Conservation (phyloP, 2,888 invertebrate genomes). For the Marasmarcha lunaedactyla region DNA sequence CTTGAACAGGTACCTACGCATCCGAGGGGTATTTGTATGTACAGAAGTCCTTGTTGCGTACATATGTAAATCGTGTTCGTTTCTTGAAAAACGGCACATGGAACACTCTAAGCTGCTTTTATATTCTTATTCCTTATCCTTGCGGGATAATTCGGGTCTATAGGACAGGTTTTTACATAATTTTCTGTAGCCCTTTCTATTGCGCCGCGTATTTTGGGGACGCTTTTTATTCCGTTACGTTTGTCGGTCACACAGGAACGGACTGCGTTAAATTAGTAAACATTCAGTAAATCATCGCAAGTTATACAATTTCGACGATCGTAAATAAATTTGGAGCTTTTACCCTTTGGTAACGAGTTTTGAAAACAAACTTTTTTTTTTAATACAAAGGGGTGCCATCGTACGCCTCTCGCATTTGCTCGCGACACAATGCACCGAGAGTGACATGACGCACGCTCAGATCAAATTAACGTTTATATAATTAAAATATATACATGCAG, state of each 20-base stretch:
- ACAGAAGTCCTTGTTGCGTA: slow-evolving; percentile 1
- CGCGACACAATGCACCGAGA: neutral
- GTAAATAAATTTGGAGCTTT: slow-evolving; percentile 49
- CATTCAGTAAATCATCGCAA: slow-evolving; percentile 51
- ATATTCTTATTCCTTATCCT: slow-evolving; percentile 65
- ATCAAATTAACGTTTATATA: too few species aligned
- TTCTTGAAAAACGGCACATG: slow-evolving; percentile 55
- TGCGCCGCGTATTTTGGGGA: slow-evolving; percentile 5
- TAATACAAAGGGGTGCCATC: slow-evolving; percentile 45
- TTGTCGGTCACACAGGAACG: slow-evolving; percentile 38
- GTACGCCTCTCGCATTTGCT: slow-evolving; percentile 45
- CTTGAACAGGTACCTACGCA: slow-evolving; percentile 45
- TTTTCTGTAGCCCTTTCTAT: slow-evolving; percentile 53
- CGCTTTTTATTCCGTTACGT: slow-evolving; percentile 27
- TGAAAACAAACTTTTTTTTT: slow-evolving; percentile 55
- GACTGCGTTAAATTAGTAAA: slow-evolving; percentile 43
- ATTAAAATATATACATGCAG: too few species aligned
- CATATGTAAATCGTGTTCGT: slow-evolving; percentile 58
- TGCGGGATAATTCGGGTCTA: slow-evolving; percentile 62
- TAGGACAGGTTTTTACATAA: slow-evolving; percentile 67
- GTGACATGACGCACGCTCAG: too few species aligned
- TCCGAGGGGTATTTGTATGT: slow-evolving; percentile 11
- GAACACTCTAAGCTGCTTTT: slow-evolving; percentile 64
- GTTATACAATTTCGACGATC: slow-evolving; percentile 46
- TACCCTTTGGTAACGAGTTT: slow-evolving; percentile 45